A percentile compares a stretch with the other conserved stretches of the same genome.
phyloP scores from a whole-genome alignment of 1,140 invertebrate genomes.

The Liolophura sinensis region DNA sequence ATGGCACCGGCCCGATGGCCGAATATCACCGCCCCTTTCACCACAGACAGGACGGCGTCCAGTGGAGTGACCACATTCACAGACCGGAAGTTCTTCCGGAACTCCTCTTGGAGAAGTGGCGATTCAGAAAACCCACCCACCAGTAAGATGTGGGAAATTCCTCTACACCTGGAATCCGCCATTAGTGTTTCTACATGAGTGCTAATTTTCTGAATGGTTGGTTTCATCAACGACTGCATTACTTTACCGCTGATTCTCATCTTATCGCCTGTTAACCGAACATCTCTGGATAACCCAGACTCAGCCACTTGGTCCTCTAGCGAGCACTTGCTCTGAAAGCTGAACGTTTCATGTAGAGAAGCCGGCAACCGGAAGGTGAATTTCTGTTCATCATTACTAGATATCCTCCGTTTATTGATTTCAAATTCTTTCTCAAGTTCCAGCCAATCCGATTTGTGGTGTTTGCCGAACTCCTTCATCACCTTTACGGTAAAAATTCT shows the following conservation, averaged over 20 bases:
- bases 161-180: slow-evolving; percentile 7
- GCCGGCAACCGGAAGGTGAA: too few species aligned
- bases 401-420: slow-evolving; percentile 19
- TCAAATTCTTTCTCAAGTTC: slow-evolving; percentile 28
- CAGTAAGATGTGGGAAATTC: slow-evolving; percentile 22
- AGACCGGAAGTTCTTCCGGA: slow-evolving; percentile 13
- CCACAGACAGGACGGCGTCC: slow-evolving; percentile 22
- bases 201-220: slow-evolving; percentile 18
- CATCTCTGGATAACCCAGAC: too few species aligned
- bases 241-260: slow-evolving; percentile 14
- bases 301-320: too few species aligned
- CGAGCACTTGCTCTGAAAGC: too few species aligned
- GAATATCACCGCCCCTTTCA: slow-evolving; percentile 34
- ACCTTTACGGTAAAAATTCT: slow-evolving; percentile 15
- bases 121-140: slow-evolving; percentile 31
- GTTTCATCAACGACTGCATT: slow-evolving; percentile 20
- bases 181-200: slow-evolving; percentile 21
- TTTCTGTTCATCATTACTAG: too few species aligned
- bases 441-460: slow-evolving; percentile 15
- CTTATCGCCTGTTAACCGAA: slow-evolving; percentile 18
- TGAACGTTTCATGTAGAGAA: too few species aligned
- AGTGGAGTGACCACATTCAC: slow-evolving; percentile 21
- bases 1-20: slow-evolving; percentile 26
- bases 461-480: slow-evolving; percentile 11
- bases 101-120: slow-evolving; percentile 12